Evolutionary conservation across 2,888 invertebrate genomes (phyloP).

Genomic region (Bellardia pandia): DNA sequence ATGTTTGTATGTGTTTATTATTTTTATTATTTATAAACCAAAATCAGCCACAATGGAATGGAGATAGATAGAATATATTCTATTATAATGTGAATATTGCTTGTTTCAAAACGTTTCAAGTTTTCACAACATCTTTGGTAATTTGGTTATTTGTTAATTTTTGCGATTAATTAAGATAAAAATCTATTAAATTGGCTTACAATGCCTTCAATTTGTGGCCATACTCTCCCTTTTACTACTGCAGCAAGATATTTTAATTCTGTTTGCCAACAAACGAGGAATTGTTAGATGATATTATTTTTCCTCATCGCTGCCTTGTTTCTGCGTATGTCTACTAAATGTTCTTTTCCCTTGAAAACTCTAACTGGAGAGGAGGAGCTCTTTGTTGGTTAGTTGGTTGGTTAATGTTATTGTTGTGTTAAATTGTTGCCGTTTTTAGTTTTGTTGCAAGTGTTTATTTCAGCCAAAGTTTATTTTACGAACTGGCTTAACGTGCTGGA

Average conservation of each 20-base stretch:
- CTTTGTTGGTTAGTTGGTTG: too few species aligned
- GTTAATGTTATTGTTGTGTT: too few species aligned
- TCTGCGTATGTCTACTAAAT: too few species aligned
- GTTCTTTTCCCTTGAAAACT: too few species aligned
- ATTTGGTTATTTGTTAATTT: constrained; percentile 81
- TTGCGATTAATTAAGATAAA: constrained; percentile 79
- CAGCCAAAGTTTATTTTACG: too few species aligned
- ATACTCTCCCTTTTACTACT: background rate
- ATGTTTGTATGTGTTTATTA: background rate
- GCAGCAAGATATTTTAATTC: background rate
- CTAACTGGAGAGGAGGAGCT: too few species aligned
- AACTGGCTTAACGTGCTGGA: too few species aligned
- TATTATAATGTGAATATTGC: constrained; percentile 13
- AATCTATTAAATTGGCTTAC: constrained; percentile 58
- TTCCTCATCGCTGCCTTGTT: too few species aligned
- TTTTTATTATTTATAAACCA: constrained; percentile 20
- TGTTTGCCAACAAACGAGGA: background rate
- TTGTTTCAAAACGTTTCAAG: constrained; percentile 51
- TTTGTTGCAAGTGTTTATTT: too few species aligned
- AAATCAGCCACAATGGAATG: background rate
- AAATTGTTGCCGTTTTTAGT: too few species aligned
- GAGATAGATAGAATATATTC: background rate
- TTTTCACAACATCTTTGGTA: constrained; percentile 67
- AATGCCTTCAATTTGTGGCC: constrained; percentile 2
- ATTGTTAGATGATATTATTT: too few species aligned